These are phyloP conservation scores for Mamestra configurata DNA, from an alignment of 1,140 invertebrate genomes.

Conservation along the genomic window DNA sequence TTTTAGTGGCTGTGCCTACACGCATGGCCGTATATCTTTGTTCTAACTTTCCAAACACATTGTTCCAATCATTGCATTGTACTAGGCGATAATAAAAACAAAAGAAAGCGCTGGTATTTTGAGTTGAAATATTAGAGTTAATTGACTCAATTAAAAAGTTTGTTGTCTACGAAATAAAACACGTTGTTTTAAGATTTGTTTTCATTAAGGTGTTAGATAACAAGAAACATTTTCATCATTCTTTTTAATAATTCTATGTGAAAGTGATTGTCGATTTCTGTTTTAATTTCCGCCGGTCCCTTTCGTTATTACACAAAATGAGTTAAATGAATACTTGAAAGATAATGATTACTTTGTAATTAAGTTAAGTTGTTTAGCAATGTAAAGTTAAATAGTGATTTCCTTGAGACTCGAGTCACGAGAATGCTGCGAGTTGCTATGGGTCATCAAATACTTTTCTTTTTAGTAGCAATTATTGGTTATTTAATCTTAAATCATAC, in stretches of 20 bases:
- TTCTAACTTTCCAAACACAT: constrained; percentile 1
- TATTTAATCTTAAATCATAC: too few relatives aligned
- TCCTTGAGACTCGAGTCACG: not conserved
- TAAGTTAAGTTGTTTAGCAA: constrained; percentile 5
- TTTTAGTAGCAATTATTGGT: not conserved
- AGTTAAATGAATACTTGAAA: not conserved
- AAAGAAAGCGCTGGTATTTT: constrained; percentile 9
- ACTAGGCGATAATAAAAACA: not conserved
- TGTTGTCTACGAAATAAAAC: constrained; percentile 9
- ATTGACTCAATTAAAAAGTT: constrained; percentile 8
- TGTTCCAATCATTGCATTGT: constrained; percentile 1
- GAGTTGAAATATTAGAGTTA: constrained; percentile 7
- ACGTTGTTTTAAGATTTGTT: not conserved
- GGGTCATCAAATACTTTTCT: not conserved
- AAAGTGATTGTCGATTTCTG: constrained; percentile 12
- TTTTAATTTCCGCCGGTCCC: constrained; percentile 18
- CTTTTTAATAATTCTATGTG: constrained; percentile 20
- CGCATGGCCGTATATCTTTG: not conserved
- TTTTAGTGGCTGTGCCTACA: not conserved
- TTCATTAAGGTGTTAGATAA: constrained; percentile 17
- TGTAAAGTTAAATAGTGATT: not conserved
- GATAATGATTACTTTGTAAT: not conserved
- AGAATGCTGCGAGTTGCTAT: not conserved
- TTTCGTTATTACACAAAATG: constrained; percentile 14
- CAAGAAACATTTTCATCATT: constrained; percentile 7